A percentile compares a stretch with the other conserved stretches of the same genome.
These are phyloP conservation scores for Tragelaphus scriptus DNA, from an alignment of 2,113 vertebrate species.

Conservation along the genomic window DNA sequence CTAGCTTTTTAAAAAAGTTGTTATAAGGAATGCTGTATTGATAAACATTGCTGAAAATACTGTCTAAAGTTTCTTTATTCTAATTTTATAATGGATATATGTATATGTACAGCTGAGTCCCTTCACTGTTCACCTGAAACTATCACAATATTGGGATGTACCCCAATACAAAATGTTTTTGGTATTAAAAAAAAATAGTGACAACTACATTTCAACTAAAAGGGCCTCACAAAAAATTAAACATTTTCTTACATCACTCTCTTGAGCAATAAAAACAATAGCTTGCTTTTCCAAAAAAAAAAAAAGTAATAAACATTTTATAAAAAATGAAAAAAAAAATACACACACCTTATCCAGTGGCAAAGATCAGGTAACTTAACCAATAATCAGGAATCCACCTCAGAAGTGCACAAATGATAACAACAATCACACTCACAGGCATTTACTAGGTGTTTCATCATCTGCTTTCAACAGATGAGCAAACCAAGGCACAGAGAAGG, in stretches of 20 bases:
- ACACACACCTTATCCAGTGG: no score
- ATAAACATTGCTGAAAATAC: neutral
- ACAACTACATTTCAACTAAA: neutral
- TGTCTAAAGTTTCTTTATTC: neutral
- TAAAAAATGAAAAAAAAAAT: neutral
- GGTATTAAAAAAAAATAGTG: neutral
- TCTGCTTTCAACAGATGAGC: neutral
- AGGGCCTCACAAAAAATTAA: neutral
- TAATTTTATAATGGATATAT: neutral
- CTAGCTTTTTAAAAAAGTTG: neutral
- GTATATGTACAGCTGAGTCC: neutral
- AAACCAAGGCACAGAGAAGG: neutral
- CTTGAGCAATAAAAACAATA: neutral
- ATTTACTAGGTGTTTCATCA: neutral
- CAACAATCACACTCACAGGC: neutral
- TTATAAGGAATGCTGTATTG: neutral
- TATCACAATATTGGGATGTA: neutral
- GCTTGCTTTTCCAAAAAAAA: neutral
- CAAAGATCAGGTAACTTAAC: neutral
- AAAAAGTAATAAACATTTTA: neutral
- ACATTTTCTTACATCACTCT: neutral
- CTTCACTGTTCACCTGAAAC: neutral
- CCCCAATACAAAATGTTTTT: neutral
- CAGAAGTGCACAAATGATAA: accelerated
- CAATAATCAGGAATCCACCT: neutral